Evolutionary conservation across 2,888 invertebrate genomes (phyloP).

Genomic region (Nomada flava): DNA sequence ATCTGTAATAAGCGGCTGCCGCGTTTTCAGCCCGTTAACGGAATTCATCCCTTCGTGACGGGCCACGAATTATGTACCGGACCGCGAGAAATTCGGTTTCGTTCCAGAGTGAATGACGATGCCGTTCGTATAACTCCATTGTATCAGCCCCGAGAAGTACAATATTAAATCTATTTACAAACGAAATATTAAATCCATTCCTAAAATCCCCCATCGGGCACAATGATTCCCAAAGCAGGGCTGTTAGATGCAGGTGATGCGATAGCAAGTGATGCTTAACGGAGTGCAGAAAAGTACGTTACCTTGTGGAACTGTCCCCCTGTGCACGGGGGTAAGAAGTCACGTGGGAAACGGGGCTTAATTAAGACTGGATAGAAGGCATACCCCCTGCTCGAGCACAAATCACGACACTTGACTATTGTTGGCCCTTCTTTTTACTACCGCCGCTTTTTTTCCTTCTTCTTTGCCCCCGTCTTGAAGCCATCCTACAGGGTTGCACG

Average conservation of each 20-base stretch:
- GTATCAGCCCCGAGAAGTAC: too few relatives aligned
- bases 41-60: conserved; percentile 33
- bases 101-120: conserved; percentile 5
- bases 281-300: conserved; percentile 71
- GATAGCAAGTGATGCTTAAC: conserved; percentile 67
- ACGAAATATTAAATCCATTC: neutral
- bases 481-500: conserved; percentile 22
- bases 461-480: neutral
- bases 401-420: conserved; percentile 74
- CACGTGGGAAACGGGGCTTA: conserved; percentile 73
- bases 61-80: conserved; percentile 8
- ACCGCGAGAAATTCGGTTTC: conserved; percentile 27
- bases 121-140: conserved; percentile 14
- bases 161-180: too few relatives aligned
- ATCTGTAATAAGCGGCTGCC: conserved; percentile 54
- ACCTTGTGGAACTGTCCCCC: conserved; percentile 50
- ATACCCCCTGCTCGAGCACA: conserved; percentile 62
- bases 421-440: conserved; percentile 68
- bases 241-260: conserved; percentile 64
- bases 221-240: neutral
- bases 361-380: conserved; percentile 70
- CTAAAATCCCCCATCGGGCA: neutral
- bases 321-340: conserved; percentile 66
- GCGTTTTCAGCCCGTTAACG: conserved; percentile 47
- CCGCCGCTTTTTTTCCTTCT: conserved; percentile 51